Evolutionary conservation across 2,888 invertebrate species (phyloP), one percentile per base, ranked within the genome.

Genomic region (Cerceris rybyensis): DNA sequence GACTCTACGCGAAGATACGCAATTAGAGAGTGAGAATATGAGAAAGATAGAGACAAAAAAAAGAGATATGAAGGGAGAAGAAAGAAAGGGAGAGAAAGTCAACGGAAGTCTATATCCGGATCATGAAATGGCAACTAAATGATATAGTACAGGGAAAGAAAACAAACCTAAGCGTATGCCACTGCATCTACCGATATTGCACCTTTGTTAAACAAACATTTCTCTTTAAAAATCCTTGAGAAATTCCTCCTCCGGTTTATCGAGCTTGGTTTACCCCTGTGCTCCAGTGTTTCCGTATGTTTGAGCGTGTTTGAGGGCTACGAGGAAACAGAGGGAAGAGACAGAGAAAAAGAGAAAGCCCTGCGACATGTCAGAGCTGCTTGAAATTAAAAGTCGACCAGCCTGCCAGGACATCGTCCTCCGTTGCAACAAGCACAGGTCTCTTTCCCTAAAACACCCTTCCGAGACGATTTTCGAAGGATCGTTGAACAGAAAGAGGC

Each of bases 361-460:
- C 28, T 28, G 28, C 28, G 28, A 4, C 28, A 28, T 28, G 28
- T 28, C 28, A 28, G 28, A 28, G 28, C 28, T 28, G 28, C 28
- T 11, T 43, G 65, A 55, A 42, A 70, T 71, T 69, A 65, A 42
- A 75, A 71, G 63, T 58, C 63, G 73, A 63, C 52, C 49, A 75
- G 63, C 82, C 83, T 78, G 78, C 86, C 85, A 78, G 84, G 77
- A 88, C 88, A 46, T 61, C 60, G 63, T 89, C 86, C 87, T 89
- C 86, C 87, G 89, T 91, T 90, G 91, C 91, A 90, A 91, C 91
- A 88, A 91, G 89, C 91, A 90, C 89, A 90, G 88, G 86, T 91
- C 86, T 85, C 86, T 88, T 83, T 79, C 68, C 58, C 39, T 61
- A 58, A 65, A 55, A 60, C 13, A 39, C 39, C 58, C 46, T 60